Base-by-base conservation (phyloP, 2,888 invertebrate genomes). In the Macrophya alboannulata region DNA sequence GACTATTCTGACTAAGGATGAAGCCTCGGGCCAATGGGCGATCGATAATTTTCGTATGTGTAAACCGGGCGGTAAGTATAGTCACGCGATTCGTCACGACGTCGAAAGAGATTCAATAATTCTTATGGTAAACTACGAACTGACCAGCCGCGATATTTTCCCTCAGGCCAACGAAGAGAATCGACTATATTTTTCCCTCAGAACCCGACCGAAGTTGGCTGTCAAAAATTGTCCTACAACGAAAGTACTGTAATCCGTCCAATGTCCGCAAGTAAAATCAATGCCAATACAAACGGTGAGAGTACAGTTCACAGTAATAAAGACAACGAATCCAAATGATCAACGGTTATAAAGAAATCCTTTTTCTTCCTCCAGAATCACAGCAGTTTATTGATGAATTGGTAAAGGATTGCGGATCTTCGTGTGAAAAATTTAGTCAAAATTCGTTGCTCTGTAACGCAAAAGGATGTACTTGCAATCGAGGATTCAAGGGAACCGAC, bases 11-110 rank as follows among this genome's bases (percentile, higher is more conserved):
- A n/a, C 17, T 5, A n/a, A 6, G 51, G 8, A 10, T 40, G 9
- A 9, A 37, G 40, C 1, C 59, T 0, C 2, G 21, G 43, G 43
- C 5, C 43, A 88, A 6, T 91, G 90, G 91, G 89, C 89, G 0
- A 84, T 91, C 10, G 88, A 87, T 0, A 88, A 88, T 15, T 31
- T 91, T 45, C 89, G 86, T 12, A 40, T 59, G 21, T 90, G 90
- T 85, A 37, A 79, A 12, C 45, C 79, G 21, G 40, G 4, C 12
- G 37, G 79, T 79, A 59, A 62, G 79, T 79, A 31, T n/a, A n/a
- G n/a, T n/a, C n/a, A n/a, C n/a, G n/a, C n/a, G n/a, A n/a, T n/a
- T n/a, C n/a, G n/a, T n/a, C n/a, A n/a, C n/a, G n/a, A n/a, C n/a
- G n/a, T n/a, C n/a, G n/a, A n/a, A n/a, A 21, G 8, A 5, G 10